Percentiles rank a stretch among this genome's conserved stretches.
phyloP scores from a whole-genome alignment of 2,113 vertebrate genomes.

The Nasalis larvatus region DNA sequence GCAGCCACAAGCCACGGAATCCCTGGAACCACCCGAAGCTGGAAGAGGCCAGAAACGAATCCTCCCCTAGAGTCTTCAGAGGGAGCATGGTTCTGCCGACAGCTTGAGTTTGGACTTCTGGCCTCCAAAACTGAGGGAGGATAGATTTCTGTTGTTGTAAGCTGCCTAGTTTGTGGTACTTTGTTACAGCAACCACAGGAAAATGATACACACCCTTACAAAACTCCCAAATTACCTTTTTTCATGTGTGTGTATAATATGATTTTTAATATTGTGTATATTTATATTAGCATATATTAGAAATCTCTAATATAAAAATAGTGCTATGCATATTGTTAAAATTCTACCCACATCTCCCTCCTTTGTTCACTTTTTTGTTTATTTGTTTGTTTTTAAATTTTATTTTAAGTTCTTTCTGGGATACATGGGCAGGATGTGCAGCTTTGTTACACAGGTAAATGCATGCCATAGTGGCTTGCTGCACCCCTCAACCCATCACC shows the following conservation, averaged over 20 bases:
- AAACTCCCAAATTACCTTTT: background rate
- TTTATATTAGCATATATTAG: background rate
- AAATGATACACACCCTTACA: background rate
- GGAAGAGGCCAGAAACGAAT: background rate
- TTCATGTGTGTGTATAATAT: background rate
- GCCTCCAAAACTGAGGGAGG: background rate
- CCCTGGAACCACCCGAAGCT: background rate
- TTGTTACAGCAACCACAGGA: background rate
- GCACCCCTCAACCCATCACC: no score
- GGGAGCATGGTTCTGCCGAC: background rate
- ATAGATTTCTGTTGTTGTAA: background rate
- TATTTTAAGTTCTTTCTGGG: no score
- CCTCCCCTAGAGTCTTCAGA: background rate
- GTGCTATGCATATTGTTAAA: background rate
- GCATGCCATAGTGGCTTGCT: no score
- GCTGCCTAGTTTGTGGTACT: background rate
- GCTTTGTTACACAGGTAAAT: no score
- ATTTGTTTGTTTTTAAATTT: no score
- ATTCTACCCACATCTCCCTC: conserved; percentile 50
- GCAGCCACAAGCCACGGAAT: background rate
- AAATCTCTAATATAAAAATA: background rate
- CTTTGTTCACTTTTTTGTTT: background rate
- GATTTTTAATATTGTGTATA: background rate
- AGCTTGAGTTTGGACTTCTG: background rate
- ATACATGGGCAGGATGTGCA: no score